Base-by-base conservation (phyloP, 2,888 invertebrate genomes). In the Trichogramma evanescens region DNA sequence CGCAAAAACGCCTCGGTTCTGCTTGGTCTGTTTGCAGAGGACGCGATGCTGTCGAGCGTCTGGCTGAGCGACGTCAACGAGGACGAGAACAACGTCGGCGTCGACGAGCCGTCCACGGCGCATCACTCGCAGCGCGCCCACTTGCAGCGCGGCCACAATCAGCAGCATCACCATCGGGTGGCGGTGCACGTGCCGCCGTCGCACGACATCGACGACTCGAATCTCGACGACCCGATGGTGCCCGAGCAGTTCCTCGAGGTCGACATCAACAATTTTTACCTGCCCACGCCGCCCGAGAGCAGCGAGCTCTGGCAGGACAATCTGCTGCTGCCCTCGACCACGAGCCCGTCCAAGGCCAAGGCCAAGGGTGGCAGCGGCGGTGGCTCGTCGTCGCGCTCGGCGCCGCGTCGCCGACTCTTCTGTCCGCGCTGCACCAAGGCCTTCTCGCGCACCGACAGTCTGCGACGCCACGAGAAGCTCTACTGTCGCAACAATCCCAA, bases 381-480 rank as follows among this genome's bases (percentile, higher is more conserved):
- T 13, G 50, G 53, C 10, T 45, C 48, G 42, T 4, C 46, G 10
- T 13, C 26, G n/a, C 7, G 4, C 42, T 49, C 13, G 46, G 50
- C 13, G 8, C 8, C n/a, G 10, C 58, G 60, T 9, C 62, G 64
- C 6, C 50, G 62, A 5, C 58, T 62, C 44, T 64, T 56, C 46
- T 66, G 66, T n/a, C 43, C 58, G 0, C 52, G 68, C 7, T 74
- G 74, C 62, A 70, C 69, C 38, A 71, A 70, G 52, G 67, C 65
- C 6, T 74, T 73, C 61, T 73, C 73, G 4, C 67, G 74, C 42
- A 64, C 70, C 43, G 74, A 74, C 59, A 74, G 73, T 52, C 65
- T 74, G 8, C 69, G 69, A 42, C 70, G 74, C 50, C 74, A 74
- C 65, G 70, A 72, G 62, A 74, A 73, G 66, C 65, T 67, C 13